Evolutionary conservation across 2,888 invertebrate genomes (phyloP), one percentile per base, ranked within the genome.

Genomic region (Campoletis raptor): DNA sequence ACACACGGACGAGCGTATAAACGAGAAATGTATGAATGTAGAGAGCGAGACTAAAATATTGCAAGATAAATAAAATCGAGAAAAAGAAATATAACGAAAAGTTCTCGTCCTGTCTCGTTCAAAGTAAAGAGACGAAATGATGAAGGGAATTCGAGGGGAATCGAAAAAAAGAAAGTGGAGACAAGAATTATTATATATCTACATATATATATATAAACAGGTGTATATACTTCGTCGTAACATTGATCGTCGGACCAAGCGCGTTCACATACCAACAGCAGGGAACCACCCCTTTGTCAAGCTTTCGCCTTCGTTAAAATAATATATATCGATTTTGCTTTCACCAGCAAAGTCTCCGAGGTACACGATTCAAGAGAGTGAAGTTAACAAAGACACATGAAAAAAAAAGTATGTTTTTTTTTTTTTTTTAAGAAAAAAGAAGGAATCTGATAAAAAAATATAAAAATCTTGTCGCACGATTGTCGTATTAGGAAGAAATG

Each of bases 321-420:
- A 89, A 92, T 91, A 92, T 91, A 92, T 92, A 92, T 92, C 90
- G 92, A 92, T 92, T 89, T 90, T 90, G 89, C 90, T 89, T 86
- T 87, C 88, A 70, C 37, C 83, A 66, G 37, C n/a, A 45, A 45
- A 52, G 37, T 48, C 45, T 85, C 73, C 72, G 42, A 9, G 48
- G 52, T 42, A 76, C 57, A 21, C 24, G 74, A 30, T 24, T 40
- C 24, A 9, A 10, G 52, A 64, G n/a, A 30, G 30, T 30, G 30
- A 30, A 30, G 15, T 36, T 12, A 1, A 4, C 4, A 42, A 67
- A 21, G 21, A 21, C n/a, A 21, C 21, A 42, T 21, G n/a, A 21
- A 42, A 21, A 67, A 67, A 67, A 45, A 3, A 2, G 30, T 30
- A 3, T 30, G 30, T 30, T 3, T 30, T 30, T 30, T 30, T 30